These are phyloP conservation scores for Andricus curvator DNA, from an alignment of 2,888 invertebrate species.

Conservation along the genomic window DNA sequence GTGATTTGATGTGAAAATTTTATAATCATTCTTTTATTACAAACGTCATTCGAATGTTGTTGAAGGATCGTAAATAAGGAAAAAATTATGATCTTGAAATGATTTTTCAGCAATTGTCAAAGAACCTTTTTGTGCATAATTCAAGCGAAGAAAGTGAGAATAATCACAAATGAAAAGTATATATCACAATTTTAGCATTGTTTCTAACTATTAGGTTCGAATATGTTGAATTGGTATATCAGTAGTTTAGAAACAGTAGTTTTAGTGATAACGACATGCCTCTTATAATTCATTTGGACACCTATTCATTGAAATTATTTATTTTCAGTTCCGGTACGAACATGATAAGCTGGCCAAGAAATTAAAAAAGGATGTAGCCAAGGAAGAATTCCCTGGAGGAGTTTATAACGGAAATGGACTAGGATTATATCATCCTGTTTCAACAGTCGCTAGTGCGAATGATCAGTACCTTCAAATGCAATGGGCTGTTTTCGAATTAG, in stretches of 20 bases:
- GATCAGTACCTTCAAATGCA: slow-evolving; percentile 75
- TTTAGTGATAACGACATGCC: background rate
- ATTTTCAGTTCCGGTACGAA: slow-evolving; percentile 71
- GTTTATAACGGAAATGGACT: slow-evolving; percentile 73
- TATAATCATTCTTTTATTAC: background rate
- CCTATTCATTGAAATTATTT: slow-evolving; percentile 34
- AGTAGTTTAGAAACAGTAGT: background rate
- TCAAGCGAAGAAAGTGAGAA: background rate
- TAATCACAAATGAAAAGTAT: background rate
- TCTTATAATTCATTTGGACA: background rate
- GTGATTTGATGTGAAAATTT: background rate
- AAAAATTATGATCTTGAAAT: background rate
- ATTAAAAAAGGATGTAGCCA: slow-evolving; percentile 73
- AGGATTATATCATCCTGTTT: slow-evolving; percentile 73
- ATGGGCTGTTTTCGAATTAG: slow-evolving; percentile 76
- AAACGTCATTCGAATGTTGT: background rate
- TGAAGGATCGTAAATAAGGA: too few species aligned
- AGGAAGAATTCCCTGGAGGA: slow-evolving; percentile 69
- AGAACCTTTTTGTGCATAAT: background rate
- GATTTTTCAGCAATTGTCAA: background rate
- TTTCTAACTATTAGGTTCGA: background rate
- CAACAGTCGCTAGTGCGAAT: slow-evolving; percentile 63
- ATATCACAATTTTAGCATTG: background rate
- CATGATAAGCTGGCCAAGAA: slow-evolving; percentile 72
- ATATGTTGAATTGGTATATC: background rate